These are phyloP conservation scores for Horisme vitalbata DNA, from an alignment of 2,888 invertebrate species.

Conservation along the genomic window DNA sequence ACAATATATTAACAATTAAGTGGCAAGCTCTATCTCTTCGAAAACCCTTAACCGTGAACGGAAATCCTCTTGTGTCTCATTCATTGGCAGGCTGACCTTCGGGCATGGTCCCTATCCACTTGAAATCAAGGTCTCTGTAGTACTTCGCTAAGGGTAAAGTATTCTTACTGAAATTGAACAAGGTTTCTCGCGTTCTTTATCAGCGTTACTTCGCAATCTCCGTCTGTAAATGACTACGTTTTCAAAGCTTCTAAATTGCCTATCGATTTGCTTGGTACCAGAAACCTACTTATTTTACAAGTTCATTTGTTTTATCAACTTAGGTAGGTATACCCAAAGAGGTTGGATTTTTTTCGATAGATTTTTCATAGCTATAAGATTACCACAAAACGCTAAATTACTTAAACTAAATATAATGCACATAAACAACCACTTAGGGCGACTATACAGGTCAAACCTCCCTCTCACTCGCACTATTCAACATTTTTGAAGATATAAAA, in stretches of 20 bases:
- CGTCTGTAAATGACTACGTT: neutral
- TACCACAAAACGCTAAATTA: no score
- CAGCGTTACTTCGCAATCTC: constrained; percentile 1
- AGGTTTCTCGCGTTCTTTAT: neutral
- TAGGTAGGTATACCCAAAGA: no score
- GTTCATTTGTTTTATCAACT: no score
- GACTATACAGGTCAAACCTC: no score
- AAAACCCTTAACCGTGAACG: constrained; percentile 5
- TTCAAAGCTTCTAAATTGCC: constrained; percentile 2
- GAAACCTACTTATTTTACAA: neutral
- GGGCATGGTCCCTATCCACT: constrained; percentile 5
- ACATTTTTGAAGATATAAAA: no score
- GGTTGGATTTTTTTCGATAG: no score
- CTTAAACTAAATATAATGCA: no score
- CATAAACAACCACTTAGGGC: no score
- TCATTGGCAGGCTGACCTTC: constrained; percentile 14
- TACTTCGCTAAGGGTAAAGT: constrained; percentile 6
- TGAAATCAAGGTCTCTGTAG: constrained; percentile 6
- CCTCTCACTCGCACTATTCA: no score
- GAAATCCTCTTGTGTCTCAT: constrained; percentile 10
- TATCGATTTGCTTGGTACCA: constrained; percentile 1
- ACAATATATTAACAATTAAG: constrained; percentile 1
- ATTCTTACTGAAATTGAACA: constrained; percentile 3
- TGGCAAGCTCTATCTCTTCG: constrained; percentile 3
- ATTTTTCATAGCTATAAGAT: no score